Evolutionary conservation across 1,140 invertebrate genomes (phyloP), one percentile per base, ranked within the genome.

Genomic region (Ephestia elutella): DNA sequence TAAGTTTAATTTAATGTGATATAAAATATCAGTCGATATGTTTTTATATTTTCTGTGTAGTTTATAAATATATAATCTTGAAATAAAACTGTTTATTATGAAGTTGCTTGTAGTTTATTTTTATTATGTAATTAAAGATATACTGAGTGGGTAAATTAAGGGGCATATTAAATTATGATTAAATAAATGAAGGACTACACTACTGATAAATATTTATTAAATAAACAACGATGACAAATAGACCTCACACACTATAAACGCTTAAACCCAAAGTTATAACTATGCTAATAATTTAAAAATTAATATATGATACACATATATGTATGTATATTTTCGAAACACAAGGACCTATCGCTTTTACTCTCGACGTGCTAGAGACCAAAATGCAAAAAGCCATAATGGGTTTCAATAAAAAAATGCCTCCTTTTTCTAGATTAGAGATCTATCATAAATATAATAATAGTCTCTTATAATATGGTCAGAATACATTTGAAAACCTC

Each of bases 1-100:
- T 71, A 73, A 71, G 54, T 60, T 54, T n/a, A 30, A 57, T 53
- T 53, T 32, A 20, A 20, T 50, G 49, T 50, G 15, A 50, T 50
- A 20, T 50, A 50, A 20, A 11, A 5, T 50, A 50, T 21, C 20
- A 50, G 18, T 50, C 5, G 19, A 50, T 20, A 53, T 53, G n/a
- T 53, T 53, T 25, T 21, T 53, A 25, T 10, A 25, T 25, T 25
- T 50, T 20, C 19, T 50, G 9, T 50, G 18, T 50, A 20, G 49
- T 50, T 5, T 50, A 50, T 50, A 5, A 28, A 49, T 49, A 50
- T 15, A 25, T 53, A 53, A 5, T 25, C 13, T 53, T 21, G 15
- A 49, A 53, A 53, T 53, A 53, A 53, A 53, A 4, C 20, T 53
- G 21, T 53, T 53, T 53, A 21, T 53, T 7, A 7, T 32, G 7